Evolutionary conservation across 2,888 invertebrate genomes (phyloP).

Genomic region (Lochmaea crataegi): DNA sequence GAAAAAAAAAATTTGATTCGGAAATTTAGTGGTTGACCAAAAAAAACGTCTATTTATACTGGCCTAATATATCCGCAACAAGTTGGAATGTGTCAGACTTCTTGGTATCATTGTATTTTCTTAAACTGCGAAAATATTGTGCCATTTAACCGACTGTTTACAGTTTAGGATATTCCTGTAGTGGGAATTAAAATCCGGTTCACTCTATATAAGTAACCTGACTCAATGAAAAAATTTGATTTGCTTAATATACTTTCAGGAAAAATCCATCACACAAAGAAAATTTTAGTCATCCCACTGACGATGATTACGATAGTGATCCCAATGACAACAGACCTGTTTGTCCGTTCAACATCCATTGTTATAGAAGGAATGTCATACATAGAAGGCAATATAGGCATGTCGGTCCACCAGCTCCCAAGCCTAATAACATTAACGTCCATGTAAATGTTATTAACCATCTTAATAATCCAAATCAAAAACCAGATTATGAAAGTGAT

Average conservation of each 20-base stretch:
- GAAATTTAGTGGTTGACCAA: no score
- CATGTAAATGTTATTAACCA: conserved; percentile 38
- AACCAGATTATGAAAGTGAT: conserved; percentile 49
- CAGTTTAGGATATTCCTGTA: no score
- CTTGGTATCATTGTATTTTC: no score
- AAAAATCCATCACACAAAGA: conserved; percentile 71
- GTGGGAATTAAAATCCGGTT: no score
- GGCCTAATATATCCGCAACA: no score
- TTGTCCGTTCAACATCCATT: conserved; percentile 71
- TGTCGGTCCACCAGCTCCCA: conserved; percentile 48
- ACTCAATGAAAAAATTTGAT: conserved; percentile 13
- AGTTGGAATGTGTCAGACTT: no score
- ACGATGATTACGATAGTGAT: conserved; percentile 70
- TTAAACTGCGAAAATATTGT: no score
- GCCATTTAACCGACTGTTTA: no score
- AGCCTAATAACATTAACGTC: conserved; percentile 42
- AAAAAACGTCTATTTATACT: no score
- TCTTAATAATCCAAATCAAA: conserved; percentile 47
- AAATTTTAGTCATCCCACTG: conserved; percentile 74
- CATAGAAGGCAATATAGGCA: conserved; percentile 70
- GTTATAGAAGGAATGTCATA: conserved; percentile 69
- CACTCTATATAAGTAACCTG: no score
- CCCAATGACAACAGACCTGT: conserved; percentile 63
- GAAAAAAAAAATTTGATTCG: no score
- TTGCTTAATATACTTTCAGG: conserved; percentile 60